Conservation (phyloP, 2,797 vertebrate species). For the Lophius americanus region DNA sequence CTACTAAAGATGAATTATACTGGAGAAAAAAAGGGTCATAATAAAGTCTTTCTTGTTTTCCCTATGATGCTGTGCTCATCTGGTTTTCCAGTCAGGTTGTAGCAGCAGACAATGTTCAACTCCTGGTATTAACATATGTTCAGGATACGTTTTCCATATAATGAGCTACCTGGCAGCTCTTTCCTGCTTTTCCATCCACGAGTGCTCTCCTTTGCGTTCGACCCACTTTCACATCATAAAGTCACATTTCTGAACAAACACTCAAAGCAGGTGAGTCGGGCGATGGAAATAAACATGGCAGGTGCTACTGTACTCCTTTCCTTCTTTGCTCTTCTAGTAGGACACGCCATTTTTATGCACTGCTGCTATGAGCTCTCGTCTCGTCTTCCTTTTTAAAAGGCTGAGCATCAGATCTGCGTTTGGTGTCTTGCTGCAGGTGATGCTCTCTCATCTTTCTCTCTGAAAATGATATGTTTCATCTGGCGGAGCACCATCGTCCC, state of each 20-base stretch:
- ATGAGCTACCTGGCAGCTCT: background rate
- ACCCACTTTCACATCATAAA: background rate
- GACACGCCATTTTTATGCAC: conserved; percentile 1
- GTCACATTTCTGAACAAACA: background rate
- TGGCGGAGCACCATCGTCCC: background rate
- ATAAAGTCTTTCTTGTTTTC: background rate
- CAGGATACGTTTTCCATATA: background rate
- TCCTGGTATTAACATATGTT: background rate
- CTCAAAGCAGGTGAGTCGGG: conserved; percentile 27
- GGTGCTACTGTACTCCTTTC: conserved; percentile 19
- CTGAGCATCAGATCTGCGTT: background rate
- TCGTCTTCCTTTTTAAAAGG: conserved; percentile 1
- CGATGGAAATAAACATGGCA: conserved; percentile 39
- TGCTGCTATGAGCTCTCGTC: conserved; percentile 1
- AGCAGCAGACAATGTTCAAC: background rate
- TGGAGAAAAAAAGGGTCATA: background rate
- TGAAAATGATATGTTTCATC: background rate
- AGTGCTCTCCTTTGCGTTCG: background rate
- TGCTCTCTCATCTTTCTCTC: background rate
- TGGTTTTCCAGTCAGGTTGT: background rate
- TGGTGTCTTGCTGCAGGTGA: background rate
- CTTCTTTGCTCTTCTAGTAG: background rate
- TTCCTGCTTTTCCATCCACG: conserved; percentile 12
- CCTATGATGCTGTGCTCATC: too few species aligned
- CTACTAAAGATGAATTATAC: background rate